Conservation (phyloP, 1,140 invertebrate species). For the Chironomus tepperi region DNA sequence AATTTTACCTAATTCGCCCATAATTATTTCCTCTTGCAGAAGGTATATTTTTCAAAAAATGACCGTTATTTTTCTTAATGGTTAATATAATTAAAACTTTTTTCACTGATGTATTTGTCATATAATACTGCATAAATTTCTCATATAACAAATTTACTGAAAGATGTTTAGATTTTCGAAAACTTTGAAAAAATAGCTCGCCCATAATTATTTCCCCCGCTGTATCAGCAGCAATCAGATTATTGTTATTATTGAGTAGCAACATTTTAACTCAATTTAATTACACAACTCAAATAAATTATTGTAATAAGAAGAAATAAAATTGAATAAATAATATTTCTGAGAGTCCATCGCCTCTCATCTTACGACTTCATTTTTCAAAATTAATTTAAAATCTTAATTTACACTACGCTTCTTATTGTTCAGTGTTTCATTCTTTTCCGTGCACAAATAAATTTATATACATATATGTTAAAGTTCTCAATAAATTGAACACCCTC, state of each 20-base stretch:
- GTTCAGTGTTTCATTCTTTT: neutral
- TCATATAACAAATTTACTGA: too few relatives aligned
- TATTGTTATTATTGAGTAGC: neutral
- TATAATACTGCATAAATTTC: too few relatives aligned
- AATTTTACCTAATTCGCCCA: too few relatives aligned
- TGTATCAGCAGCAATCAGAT: neutral
- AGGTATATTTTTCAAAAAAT: too few relatives aligned
- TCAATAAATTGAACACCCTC: neutral
- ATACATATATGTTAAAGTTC: neutral
- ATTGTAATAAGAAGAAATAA: neutral
- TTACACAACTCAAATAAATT: neutral
- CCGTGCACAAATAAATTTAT: neutral
- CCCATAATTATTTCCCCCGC: too few relatives aligned
- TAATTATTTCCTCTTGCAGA: too few relatives aligned
- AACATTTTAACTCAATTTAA: conserved; percentile 10
- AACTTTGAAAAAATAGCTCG: too few relatives aligned
- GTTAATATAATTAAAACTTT: too few relatives aligned
- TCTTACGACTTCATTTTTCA: conserved; percentile 6
- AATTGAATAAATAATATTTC: neutral
- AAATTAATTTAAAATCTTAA: conserved; percentile 15
- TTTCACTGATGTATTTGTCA: too few relatives aligned
- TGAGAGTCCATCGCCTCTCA: neutral
- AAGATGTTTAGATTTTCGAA: too few relatives aligned
- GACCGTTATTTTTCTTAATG: too few relatives aligned
- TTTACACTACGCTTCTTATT: neutral